Evolutionary conservation across 1,140 invertebrate genomes (phyloP).

Genomic region (Apis laboriosa): DNA sequence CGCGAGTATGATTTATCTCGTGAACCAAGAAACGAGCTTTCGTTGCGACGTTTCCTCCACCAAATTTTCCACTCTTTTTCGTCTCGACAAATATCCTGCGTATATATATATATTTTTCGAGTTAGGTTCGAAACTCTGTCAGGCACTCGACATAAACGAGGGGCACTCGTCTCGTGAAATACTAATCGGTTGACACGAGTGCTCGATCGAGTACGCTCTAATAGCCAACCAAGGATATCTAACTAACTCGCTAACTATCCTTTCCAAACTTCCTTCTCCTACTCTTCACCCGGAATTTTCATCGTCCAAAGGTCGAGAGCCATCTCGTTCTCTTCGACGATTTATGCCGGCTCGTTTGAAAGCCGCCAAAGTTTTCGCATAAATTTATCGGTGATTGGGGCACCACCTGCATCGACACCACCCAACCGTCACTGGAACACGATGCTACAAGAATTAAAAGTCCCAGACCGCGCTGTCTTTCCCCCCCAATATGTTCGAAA

Average conservation of each 20-base stretch:
- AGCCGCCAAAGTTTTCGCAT: conserved; percentile 65
- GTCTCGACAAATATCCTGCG: no score
- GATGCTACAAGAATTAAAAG: conserved; percentile 1
- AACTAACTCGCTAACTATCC: background rate
- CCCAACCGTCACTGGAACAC: background rate
- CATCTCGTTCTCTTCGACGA: conserved; percentile 16
- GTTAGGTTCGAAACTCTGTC: background rate
- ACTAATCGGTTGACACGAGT: background rate
- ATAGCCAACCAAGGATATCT: background rate
- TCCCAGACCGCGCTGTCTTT: background rate
- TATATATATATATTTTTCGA: background rate
- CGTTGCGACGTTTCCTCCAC: background rate
- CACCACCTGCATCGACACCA: conserved; percentile 19
- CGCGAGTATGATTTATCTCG: conserved; percentile 47
- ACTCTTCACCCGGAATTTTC: background rate
- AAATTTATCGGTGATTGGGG: conserved; percentile 63
- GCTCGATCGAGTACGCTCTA: background rate
- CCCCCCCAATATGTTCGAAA: no score
- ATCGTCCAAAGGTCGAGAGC: background rate
- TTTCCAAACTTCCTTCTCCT: background rate
- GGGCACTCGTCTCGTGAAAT: background rate
- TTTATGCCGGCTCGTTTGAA: conserved; percentile 49
- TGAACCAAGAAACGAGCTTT: background rate
- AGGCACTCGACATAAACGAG: background rate
- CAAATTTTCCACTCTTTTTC: no score